These are phyloP conservation scores for Pampusana beccarii DNA, from an alignment of 2,113 vertebrate species.

Conservation along the genomic window DNA sequence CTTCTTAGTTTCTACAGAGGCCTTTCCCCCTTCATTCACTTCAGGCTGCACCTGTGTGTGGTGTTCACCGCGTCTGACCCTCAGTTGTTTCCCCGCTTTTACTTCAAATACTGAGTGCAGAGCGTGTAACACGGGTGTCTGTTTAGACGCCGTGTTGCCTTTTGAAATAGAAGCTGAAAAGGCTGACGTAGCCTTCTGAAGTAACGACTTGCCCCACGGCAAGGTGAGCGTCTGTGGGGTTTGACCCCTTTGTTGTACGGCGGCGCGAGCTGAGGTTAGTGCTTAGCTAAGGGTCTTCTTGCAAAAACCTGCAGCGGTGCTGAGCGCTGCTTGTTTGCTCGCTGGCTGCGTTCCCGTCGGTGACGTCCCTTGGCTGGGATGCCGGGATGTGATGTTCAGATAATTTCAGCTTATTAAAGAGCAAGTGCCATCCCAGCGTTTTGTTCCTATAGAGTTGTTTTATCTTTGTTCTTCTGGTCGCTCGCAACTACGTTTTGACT, in stretches of 20 bases:
- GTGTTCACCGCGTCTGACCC: neutral
- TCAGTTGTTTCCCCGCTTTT: neutral
- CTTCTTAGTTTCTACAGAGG: neutral
- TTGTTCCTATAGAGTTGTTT: neutral
- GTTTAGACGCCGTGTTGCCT: neutral
- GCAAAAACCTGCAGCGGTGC: neutral
- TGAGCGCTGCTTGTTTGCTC: neutral
- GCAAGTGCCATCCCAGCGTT: neutral
- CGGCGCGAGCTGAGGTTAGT: neutral
- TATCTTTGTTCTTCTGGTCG: neutral
- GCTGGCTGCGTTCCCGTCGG: neutral
- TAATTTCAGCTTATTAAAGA: neutral
- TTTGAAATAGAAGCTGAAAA: neutral
- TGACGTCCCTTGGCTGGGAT: neutral
- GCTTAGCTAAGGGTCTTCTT: neutral
- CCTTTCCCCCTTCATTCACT: fast-evolving
- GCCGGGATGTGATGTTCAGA: neutral
- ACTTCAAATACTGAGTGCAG: neutral
- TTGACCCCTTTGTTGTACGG: neutral
- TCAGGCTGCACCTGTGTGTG: neutral
- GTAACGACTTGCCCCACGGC: neutral
- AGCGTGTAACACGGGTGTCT: neutral
- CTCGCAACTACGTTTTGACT: neutral
- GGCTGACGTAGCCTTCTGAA: neutral
- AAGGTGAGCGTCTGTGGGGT: neutral